phyloP scores from a whole-genome alignment of 2,113 vertebrate genomes.

The Erythrolamprus reginae region DNA sequence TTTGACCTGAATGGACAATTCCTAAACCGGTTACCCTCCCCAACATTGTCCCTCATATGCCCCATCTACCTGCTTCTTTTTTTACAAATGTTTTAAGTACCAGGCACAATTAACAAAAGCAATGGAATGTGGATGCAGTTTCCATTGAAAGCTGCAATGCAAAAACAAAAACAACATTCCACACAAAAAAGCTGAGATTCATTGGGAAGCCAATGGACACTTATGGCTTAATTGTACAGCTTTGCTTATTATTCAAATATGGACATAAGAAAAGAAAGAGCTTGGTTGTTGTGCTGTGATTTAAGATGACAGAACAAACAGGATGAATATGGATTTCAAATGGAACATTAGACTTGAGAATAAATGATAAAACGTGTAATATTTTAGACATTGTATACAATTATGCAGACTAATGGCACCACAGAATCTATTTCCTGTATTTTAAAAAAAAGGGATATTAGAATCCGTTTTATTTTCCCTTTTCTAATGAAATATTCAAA shows the following conservation, averaged over 20 bases:
- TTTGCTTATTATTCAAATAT: constrained; percentile 2
- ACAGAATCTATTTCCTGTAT: neutral
- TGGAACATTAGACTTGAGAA: neutral
- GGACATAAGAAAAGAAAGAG: neutral
- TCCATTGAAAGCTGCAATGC: constrained; percentile 22
- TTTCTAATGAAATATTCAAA: neutral
- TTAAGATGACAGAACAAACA: neutral
- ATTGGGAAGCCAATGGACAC: neutral
- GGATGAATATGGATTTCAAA: neutral
- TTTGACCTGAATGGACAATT: constrained; percentile 72
- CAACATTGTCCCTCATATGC: constrained; percentile 41
- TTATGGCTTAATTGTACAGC: neutral
- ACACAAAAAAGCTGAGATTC: neutral
- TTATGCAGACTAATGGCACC: neutral
- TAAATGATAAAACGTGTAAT: neutral
- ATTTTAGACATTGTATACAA: neutral
- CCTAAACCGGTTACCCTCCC: constrained; percentile 56
- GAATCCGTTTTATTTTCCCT: neutral
- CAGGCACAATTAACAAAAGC: constrained; percentile 72
- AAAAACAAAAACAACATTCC: neutral
- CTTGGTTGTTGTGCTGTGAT: neutral
- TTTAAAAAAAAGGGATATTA: neutral
- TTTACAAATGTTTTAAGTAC: constrained; percentile 75
- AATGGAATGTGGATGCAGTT: constrained; percentile 64
- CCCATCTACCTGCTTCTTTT: constrained; percentile 62